phyloP scores from a whole-genome alignment of 2,113 vertebrate species.

The Nannobrachium achirus region DNA sequence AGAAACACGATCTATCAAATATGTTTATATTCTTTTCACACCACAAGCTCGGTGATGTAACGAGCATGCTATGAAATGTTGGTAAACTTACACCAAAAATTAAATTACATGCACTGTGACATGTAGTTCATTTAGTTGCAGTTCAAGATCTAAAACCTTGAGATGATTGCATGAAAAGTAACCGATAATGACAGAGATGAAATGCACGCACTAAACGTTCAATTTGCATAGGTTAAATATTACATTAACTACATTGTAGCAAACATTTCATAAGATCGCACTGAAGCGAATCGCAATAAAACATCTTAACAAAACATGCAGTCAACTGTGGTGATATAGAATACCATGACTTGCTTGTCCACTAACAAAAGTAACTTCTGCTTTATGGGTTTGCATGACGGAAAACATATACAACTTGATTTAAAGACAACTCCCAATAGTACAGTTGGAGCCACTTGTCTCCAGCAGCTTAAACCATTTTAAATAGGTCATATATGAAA shows the following conservation, averaged over 20 bases:
- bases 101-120: background rate
- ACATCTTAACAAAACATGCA: background rate
- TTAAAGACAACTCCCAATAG: background rate
- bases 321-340: conserved; percentile 7
- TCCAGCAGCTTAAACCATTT: background rate
- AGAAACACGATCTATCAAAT: conserved; percentile 29
- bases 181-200: background rate
- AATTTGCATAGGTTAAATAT: background rate
- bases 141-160: background rate
- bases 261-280: conserved; percentile 1
- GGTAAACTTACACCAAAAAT: background rate
- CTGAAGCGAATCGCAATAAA: no score
- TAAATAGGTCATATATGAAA: conserved; percentile 14
- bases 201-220: background rate
- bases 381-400: background rate
- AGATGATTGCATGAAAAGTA: background rate
- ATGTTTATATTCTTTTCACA: background rate
- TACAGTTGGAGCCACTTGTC: background rate
- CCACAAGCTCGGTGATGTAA: background rate
- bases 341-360: background rate
- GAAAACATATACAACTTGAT: background rate
- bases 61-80: background rate
- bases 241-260: background rate
- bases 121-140: background rate
- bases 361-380: background rate